Conservation (phyloP, 2,113 vertebrate species). For the Labrus mixtus region DNA sequence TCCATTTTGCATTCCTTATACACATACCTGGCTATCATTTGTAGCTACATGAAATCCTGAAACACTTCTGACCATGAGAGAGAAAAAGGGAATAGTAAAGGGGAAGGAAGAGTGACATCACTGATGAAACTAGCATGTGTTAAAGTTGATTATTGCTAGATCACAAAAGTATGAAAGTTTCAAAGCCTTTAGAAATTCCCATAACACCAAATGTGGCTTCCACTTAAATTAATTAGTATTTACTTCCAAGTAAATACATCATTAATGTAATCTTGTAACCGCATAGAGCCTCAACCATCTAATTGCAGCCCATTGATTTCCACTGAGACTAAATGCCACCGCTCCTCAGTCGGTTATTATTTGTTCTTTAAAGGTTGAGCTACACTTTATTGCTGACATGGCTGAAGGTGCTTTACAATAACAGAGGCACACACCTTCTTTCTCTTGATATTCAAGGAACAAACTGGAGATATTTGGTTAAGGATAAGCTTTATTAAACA, state of each 20-base stretch:
- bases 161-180: neutral
- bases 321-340: constrained; percentile 57
- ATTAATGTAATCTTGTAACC: constrained; percentile 36
- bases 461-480: neutral
- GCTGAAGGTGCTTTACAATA: neutral
- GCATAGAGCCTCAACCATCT: constrained; percentile 36
- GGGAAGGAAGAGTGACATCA: too few species aligned
- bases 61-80: too few species aligned
- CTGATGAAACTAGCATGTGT: too few species aligned
- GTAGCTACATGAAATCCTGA: too few species aligned
- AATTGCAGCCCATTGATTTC: constrained; percentile 68
- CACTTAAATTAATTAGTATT: too few species aligned
- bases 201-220: neutral
- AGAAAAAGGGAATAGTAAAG: too few species aligned
- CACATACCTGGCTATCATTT: too few species aligned
- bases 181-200: neutral
- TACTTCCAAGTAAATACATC: constrained; percentile 48
- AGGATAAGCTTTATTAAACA: too few species aligned
- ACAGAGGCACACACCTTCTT: neutral
- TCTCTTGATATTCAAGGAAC: neutral
- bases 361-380: constrained; percentile 43
- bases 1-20: too few species aligned
- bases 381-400: constrained; percentile 30
- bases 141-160: neutral
- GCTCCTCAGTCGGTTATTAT: constrained; percentile 37